phyloP scores from a whole-genome alignment of 2,797 vertebrate genomes.

The Morus bassanus region DNA sequence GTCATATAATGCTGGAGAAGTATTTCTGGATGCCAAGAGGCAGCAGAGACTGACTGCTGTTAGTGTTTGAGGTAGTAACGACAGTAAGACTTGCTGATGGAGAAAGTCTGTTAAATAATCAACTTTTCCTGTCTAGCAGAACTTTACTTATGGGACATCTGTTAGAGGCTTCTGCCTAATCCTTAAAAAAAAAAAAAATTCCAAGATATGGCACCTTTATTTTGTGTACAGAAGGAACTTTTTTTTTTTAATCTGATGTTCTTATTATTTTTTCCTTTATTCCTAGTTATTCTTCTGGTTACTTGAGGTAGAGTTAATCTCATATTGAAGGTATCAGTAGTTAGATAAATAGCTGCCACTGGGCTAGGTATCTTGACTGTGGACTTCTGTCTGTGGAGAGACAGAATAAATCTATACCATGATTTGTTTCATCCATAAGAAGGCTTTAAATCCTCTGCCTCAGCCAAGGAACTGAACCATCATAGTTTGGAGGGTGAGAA shows the following conservation, averaged over 20 bases:
- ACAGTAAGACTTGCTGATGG: background rate
- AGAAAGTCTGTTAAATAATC: background rate
- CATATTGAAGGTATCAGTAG: rapidly evolving
- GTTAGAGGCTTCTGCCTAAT: background rate
- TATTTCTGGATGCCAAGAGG: background rate
- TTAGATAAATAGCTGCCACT: background rate
- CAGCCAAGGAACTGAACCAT: background rate
- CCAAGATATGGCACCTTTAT: background rate
- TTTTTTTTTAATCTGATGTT: background rate
- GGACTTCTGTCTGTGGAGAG: background rate
- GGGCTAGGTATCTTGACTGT: background rate
- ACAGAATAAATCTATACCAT: background rate
- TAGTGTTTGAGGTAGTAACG: background rate
- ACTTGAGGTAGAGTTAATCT: background rate
- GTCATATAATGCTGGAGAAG: background rate
- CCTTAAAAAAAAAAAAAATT: background rate
- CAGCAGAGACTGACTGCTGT: background rate
- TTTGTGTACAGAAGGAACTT: background rate
- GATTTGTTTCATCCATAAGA: background rate
- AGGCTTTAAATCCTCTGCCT: background rate
- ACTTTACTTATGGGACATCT: background rate
- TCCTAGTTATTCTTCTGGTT: background rate
- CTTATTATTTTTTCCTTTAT: background rate
- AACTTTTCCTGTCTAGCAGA: background rate
- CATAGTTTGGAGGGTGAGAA: background rate